Percentiles rank a stretch among this genome's conserved stretches.
Conservation (phyloP, 1,140 invertebrate genomes). For the Sycobia sp. region DNA sequence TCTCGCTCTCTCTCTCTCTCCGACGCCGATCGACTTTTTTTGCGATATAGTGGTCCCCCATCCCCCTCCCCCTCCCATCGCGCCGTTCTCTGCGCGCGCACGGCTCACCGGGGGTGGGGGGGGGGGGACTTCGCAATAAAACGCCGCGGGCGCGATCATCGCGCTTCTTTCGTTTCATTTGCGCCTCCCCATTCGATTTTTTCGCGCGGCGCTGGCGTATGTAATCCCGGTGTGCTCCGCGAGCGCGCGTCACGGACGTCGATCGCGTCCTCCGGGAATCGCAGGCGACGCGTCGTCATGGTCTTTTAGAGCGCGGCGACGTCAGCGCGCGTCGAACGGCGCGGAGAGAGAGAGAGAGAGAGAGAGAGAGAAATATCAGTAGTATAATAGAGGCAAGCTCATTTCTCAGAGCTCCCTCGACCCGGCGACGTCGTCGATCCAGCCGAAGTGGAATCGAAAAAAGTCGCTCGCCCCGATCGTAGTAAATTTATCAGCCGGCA, state of each 20-base stretch:
- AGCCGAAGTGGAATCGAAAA: too few species aligned
- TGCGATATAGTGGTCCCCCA: too few species aligned
- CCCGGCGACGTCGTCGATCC: too few species aligned
- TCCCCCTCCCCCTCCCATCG: too few species aligned
- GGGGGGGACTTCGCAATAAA: too few species aligned
- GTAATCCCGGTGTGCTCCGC: too few species aligned
- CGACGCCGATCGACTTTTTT: not conserved
- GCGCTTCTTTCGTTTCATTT: constrained; percentile 12
- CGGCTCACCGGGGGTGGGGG: too few species aligned
- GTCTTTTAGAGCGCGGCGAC: constrained; percentile 4
- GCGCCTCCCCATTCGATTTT: too few species aligned
- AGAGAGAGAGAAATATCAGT: too few species aligned
- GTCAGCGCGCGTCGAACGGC: not conserved
- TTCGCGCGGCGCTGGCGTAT: not conserved
- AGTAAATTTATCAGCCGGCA: not conserved
- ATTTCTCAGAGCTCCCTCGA: not conserved
- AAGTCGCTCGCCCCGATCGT: not conserved
- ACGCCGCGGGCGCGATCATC: not conserved
- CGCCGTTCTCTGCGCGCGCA: too few species aligned
- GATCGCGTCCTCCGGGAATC: not conserved
- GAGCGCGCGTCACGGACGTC: too few species aligned
- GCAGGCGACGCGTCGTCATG: not conserved
- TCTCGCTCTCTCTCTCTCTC: not conserved
- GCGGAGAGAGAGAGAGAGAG: not conserved
- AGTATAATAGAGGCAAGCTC: not conserved